Conservation (phyloP, 2,797 vertebrate species). For the Anguilla obscura region DNA sequence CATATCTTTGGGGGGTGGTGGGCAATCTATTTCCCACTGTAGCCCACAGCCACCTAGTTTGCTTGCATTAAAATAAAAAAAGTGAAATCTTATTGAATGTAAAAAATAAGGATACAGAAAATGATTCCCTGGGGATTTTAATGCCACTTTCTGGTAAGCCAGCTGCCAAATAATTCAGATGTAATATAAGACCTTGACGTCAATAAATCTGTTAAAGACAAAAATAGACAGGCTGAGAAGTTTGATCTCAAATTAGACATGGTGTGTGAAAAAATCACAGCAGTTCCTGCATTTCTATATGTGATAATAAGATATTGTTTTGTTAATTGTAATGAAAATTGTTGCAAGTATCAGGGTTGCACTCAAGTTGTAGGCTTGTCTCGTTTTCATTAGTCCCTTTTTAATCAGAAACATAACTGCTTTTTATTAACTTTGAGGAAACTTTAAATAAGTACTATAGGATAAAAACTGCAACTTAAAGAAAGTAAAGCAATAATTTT, state of each 20-base stretch:
- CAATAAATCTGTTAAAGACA: not conserved
- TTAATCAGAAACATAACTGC: too few species aligned
- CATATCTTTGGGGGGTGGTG: too few species aligned
- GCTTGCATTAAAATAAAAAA: not conserved
- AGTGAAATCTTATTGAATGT: not conserved
- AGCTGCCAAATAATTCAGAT: conserved; percentile 6
- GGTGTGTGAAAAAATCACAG: conserved; percentile 1
- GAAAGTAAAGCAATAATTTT: too few species aligned
- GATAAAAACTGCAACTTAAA: too few species aligned
- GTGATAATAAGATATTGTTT: not conserved
- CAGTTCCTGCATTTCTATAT: not conserved
- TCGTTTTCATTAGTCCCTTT: too few species aligned
- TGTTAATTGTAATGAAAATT: not conserved
- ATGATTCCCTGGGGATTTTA: not conserved
- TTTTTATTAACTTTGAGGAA: too few species aligned
- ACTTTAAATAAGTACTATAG: too few species aligned
- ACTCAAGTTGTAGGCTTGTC: not conserved
- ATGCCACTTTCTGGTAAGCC: not conserved
- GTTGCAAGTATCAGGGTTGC: not conserved
- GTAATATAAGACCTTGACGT: conserved; percentile 6
- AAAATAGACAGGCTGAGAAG: not conserved
- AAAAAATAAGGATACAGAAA: not conserved
- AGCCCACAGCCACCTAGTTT: not conserved
- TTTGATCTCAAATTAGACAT: conserved; percentile 2
- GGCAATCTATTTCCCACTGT: too few species aligned